Evolutionary conservation across 2,888 invertebrate species (phyloP).

Genomic region (Dicycla oo): DNA sequence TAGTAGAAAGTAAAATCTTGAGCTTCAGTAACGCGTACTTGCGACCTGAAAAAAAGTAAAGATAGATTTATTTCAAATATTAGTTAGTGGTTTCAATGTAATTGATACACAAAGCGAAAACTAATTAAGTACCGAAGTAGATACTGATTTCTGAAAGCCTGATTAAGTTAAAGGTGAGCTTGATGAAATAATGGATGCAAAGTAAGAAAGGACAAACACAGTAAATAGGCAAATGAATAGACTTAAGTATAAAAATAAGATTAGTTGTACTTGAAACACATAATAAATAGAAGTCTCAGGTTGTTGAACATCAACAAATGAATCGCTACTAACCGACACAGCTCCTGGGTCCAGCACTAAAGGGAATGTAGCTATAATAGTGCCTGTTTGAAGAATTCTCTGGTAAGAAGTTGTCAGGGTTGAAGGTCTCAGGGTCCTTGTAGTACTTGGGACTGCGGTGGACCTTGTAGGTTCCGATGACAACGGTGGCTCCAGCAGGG

Average conservation of each 20-base stretch:
- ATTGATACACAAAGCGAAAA: background rate
- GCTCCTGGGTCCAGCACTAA: slow-evolving; percentile 95
- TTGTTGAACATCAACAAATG: slow-evolving; percentile 37
- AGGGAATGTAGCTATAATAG: slow-evolving; percentile 95
- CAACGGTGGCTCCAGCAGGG: slow-evolving; percentile 93
- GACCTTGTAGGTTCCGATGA: slow-evolving; percentile 92
- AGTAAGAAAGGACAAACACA: no score
- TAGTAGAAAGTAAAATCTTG: slow-evolving; percentile 93
- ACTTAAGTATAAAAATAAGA: background rate
- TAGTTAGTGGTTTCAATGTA: background rate
- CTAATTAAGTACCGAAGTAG: background rate
- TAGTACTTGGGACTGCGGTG: slow-evolving; percentile 92
- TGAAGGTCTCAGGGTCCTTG: slow-evolving; percentile 92
- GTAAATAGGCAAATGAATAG: background rate
- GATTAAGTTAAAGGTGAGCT: no score
- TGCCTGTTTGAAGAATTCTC: slow-evolving; percentile 93
- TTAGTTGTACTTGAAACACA: background rate
- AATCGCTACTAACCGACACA: slow-evolving; percentile 91
- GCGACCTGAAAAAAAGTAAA: slow-evolving; percentile 87
- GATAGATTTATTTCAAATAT: background rate
- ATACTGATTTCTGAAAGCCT: background rate
- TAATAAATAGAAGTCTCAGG: no score
- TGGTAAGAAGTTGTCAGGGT: slow-evolving; percentile 95
- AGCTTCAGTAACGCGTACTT: slow-evolving; percentile 95
- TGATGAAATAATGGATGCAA: no score